Evolutionary conservation across 2,888 invertebrate genomes (phyloP).

Genomic region (Euzophera pinguis): DNA sequence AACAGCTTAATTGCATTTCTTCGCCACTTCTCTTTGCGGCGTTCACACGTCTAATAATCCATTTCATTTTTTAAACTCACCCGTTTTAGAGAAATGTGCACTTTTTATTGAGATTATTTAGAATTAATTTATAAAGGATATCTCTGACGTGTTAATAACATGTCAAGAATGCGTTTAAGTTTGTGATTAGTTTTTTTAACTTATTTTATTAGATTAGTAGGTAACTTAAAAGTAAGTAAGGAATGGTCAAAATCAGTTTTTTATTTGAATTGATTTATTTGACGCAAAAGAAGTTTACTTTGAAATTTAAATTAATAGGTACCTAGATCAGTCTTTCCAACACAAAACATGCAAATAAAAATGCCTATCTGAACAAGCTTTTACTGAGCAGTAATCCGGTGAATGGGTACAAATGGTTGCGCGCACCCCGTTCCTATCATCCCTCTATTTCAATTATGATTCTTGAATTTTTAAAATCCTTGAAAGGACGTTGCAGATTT

Average conservation of each 20-base stretch:
- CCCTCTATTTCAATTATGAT: conserved; percentile 58
- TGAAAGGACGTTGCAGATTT: conserved; percentile 4
- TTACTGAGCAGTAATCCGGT: conserved; percentile 32
- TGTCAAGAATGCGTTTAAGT: too few species aligned
- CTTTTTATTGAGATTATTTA: conserved; percentile 2
- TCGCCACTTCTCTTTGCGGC: conserved; percentile 51
- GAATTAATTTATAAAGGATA: neutral
- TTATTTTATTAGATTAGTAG: too few species aligned
- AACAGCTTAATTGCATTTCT: conserved; percentile 71
- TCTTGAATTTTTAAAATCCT: conserved; percentile 64
- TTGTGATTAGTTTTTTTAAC: too few species aligned
- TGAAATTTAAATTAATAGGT: too few species aligned
- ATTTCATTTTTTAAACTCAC: conserved; percentile 43
- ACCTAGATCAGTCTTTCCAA: neutral
- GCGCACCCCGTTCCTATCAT: conserved; percentile 30
- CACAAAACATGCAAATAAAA: neutral
- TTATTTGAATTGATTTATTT: too few species aligned
- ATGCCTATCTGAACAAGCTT: neutral
- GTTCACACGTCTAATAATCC: conserved; percentile 52
- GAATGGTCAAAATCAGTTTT: too few species aligned
- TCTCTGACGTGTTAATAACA: neutral
- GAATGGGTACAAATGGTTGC: conserved; percentile 47
- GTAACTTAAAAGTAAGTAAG: too few species aligned
- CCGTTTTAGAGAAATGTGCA: conserved; percentile 18
- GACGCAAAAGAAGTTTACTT: too few species aligned